A percentile compares a stretch with the other conserved stretches of the same genome.
phyloP scores from a whole-genome alignment of 2,113 vertebrate genomes.

The Austrofundulus limnaeus region DNA sequence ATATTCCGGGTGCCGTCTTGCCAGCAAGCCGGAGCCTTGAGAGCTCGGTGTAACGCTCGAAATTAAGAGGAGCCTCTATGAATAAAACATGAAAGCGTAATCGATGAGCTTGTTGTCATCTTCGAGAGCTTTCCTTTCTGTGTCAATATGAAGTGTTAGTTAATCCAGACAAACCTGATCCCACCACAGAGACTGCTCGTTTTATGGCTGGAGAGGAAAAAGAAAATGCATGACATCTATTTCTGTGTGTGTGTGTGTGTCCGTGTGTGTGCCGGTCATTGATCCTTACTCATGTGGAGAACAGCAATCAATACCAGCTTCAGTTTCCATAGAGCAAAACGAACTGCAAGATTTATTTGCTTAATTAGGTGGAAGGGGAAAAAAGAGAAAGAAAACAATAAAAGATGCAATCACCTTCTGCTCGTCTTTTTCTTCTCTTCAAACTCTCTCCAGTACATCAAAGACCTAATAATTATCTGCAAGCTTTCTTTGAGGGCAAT shows the following conservation, averaged over 20 bases:
- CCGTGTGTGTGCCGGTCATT: constrained; percentile 56
- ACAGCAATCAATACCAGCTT: constrained; percentile 66
- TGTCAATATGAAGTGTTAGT: constrained; percentile 22
- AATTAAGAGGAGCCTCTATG: constrained; percentile 27
- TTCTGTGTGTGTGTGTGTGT: constrained; percentile 42
- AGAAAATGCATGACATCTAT: constrained; percentile 47
- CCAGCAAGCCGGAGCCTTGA: neutral
- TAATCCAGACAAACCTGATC: constrained; percentile 23
- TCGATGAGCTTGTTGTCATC: constrained; percentile 27
- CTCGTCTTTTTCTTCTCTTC: neutral
- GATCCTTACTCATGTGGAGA: constrained; percentile 51
- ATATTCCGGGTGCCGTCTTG: constrained; percentile 8
- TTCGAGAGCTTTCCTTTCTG: neutral
- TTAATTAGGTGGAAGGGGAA: constrained; percentile 68
- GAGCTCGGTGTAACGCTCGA: constrained; percentile 23
- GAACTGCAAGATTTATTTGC: constrained; percentile 72
- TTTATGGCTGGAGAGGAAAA: constrained; percentile 35
- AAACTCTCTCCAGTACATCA: constrained; percentile 42
- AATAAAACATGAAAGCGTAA: constrained; percentile 23
- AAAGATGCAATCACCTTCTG: constrained; percentile 52
- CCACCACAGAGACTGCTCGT: constrained; percentile 16
- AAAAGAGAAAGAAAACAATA: constrained; percentile 52
- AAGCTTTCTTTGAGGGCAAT: constrained; percentile 29
- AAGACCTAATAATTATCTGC: constrained; percentile 40
- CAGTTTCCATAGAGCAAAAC: constrained; percentile 62